Evolutionary conservation across 2,797 vertebrate genomes (phyloP).

Genomic region (Oryzias sinensis): DNA sequence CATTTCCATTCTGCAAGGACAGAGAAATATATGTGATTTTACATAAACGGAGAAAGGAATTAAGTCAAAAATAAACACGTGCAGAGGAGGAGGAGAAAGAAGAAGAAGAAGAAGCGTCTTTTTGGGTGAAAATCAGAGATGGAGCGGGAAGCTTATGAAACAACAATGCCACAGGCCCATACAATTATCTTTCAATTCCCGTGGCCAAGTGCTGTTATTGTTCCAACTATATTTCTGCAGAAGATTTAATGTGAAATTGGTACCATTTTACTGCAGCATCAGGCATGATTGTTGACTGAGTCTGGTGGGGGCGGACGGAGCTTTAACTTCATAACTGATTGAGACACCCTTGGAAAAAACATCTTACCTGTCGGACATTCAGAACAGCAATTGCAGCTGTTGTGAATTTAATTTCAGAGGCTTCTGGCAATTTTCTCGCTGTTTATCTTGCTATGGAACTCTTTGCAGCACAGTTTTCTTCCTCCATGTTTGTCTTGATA

Average conservation of each 20-base stretch:
- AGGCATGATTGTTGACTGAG: slow-evolving; percentile 34
- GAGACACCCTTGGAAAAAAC: slow-evolving; percentile 1
- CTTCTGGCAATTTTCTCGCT: not conserved
- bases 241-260: slow-evolving; percentile 55
- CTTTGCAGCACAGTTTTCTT: too few relatives aligned
- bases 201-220: slow-evolving; percentile 62
- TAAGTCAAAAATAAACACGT: slow-evolving; percentile 65
- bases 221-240: slow-evolving; percentile 57
- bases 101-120: slow-evolving; percentile 41
- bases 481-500: too few relatives aligned
- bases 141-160: slow-evolving; percentile 69
- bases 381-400: not conserved
- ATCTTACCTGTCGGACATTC: slow-evolving; percentile 20
- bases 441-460: not conserved
- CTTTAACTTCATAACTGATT: slow-evolving; percentile 11
- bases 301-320: slow-evolving; percentile 1
- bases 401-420: slow-evolving; percentile 7
- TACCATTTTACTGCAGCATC: slow-evolving; percentile 55
- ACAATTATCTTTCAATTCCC: slow-evolving; percentile 74
- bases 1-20: slow-evolving; percentile 67
- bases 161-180: slow-evolving; percentile 67
- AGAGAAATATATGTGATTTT: slow-evolving; percentile 48
- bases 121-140: slow-evolving; percentile 66
- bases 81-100: slow-evolving; percentile 28
- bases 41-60: slow-evolving; percentile 60